Evolutionary conservation across 2,797 vertebrate genomes (phyloP).

Genomic region (Lithobates sylvaticus): DNA sequence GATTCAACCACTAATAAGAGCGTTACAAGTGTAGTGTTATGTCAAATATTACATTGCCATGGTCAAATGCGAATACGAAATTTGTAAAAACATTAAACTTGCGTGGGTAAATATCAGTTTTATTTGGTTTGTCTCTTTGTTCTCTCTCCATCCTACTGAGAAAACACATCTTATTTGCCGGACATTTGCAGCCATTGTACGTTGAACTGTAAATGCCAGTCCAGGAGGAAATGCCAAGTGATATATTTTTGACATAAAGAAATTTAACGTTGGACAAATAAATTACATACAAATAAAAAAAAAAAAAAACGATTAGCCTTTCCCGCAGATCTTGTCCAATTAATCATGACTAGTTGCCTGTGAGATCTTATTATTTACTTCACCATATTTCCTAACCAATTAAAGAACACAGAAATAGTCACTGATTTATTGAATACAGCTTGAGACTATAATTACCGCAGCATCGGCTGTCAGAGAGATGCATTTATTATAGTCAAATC

Average conservation of each 20-base stretch:
- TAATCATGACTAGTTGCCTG: background rate
- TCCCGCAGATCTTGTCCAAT: background rate
- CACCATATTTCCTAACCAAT: slow-evolving; percentile 27
- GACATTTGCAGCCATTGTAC: background rate
- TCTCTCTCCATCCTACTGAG: background rate
- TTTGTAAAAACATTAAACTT: background rate
- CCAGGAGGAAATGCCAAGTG: background rate
- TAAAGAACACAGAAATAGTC: slow-evolving; percentile 25
- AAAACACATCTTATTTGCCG: background rate
- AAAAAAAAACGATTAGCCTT: background rate
- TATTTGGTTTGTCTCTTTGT: background rate
- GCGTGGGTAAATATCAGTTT: background rate
- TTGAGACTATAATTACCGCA: slow-evolving; percentile 34
- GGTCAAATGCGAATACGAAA: background rate
- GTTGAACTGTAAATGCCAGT: background rate
- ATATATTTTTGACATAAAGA: slow-evolving; percentile 4
- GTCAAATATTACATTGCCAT: background rate
- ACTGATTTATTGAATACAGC: slow-evolving; percentile 36
- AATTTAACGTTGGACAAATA: background rate
- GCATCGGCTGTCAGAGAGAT: slow-evolving; percentile 15
- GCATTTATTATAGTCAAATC: slow-evolving; percentile 24
- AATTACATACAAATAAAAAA: background rate
- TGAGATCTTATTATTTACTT: slow-evolving; percentile 15
- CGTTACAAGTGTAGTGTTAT: background rate
- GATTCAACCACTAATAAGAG: background rate